These are phyloP conservation scores for Ophioninae sp. DNA, from an alignment of 2,888 invertebrate species.

Conservation along the genomic window DNA sequence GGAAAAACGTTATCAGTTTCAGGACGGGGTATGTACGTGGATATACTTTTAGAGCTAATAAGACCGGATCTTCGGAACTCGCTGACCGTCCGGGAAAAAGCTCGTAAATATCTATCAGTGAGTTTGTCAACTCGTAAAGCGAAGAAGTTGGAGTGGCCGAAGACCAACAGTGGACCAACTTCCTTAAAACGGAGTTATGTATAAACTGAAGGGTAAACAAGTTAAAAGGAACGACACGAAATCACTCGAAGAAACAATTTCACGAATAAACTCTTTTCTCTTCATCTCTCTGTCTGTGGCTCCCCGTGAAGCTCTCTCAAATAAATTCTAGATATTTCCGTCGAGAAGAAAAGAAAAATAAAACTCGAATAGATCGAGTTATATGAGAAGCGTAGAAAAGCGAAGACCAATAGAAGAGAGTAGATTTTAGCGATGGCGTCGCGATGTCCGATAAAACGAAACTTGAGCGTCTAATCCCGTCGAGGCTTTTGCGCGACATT, in stretches of 20 bases:
- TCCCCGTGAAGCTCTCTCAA: constrained; percentile 28
- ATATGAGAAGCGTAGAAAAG: constrained; percentile 12
- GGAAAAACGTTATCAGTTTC: background rate
- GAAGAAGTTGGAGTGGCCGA: constrained; percentile 13
- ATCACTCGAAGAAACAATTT: constrained; percentile 55
- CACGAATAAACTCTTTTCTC: background rate
- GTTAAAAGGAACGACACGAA: constrained; percentile 34
- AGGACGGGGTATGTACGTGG: background rate
- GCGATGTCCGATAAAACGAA: constrained; percentile 57
- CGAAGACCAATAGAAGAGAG: constrained; percentile 8
- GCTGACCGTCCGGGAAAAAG: constrained; percentile 1
- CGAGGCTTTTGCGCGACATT: constrained; percentile 50
- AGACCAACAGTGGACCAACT: constrained; percentile 1
- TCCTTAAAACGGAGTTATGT: constrained; percentile 47
- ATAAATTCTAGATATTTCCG: constrained; percentile 41
- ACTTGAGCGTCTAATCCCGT: constrained; percentile 59
- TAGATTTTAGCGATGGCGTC: constrained; percentile 48
- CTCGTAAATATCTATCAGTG: constrained; percentile 52
- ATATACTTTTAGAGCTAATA: constrained; percentile 9
- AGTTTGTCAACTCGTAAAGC: constrained; percentile 46
- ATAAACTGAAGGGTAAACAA: constrained; percentile 55
- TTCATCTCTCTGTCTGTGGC: constrained; percentile 14
- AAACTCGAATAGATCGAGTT: constrained; percentile 28
- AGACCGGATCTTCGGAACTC: constrained; percentile 24
- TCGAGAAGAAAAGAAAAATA: constrained; percentile 8